A percentile compares a stretch with the other conserved stretches of the same genome.
These are phyloP conservation scores for Malaclemys terrapin DNA, from an alignment of 2,113 vertebrate genomes.

Conservation along the genomic window DNA sequence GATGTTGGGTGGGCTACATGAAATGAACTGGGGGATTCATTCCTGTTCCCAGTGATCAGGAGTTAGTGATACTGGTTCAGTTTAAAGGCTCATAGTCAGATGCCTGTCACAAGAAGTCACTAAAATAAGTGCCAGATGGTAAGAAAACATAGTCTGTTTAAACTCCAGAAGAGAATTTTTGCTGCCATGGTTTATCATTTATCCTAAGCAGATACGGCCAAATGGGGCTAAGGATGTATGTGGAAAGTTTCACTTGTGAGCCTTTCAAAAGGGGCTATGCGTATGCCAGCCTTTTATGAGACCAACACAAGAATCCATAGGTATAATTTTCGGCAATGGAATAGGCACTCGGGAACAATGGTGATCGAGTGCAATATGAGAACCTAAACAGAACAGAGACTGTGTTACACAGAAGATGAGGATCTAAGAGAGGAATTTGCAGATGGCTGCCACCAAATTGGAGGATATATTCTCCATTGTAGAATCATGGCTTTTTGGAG, in stretches of 20 bases:
- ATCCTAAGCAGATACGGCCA: background rate
- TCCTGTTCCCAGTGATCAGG: background rate
- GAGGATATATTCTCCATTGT: background rate
- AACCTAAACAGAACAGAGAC: background rate
- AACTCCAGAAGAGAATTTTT: background rate
- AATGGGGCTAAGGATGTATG: background rate
- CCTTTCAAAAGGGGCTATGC: background rate
- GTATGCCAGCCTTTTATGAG: rapidly evolving
- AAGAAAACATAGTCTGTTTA: background rate
- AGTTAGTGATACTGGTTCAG: background rate
- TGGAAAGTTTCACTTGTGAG: background rate
- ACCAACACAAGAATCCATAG: background rate
- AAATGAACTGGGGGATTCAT: background rate
- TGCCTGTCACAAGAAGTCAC: background rate
- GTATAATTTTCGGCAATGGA: background rate
- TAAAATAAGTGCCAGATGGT: background rate
- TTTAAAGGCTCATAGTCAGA: background rate
- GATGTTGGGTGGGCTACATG: background rate
- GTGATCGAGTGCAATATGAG: background rate
- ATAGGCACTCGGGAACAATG: background rate
- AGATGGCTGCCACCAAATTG: rapidly evolving
- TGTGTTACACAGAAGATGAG: rapidly evolving
- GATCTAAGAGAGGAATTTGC: rapidly evolving
- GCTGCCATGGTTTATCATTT: background rate
- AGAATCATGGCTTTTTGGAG: background rate